Evolutionary conservation across 2,797 vertebrate species (phyloP), one percentile per base, ranked within the genome.

Genomic region (Hozukius guyotensis): DNA sequence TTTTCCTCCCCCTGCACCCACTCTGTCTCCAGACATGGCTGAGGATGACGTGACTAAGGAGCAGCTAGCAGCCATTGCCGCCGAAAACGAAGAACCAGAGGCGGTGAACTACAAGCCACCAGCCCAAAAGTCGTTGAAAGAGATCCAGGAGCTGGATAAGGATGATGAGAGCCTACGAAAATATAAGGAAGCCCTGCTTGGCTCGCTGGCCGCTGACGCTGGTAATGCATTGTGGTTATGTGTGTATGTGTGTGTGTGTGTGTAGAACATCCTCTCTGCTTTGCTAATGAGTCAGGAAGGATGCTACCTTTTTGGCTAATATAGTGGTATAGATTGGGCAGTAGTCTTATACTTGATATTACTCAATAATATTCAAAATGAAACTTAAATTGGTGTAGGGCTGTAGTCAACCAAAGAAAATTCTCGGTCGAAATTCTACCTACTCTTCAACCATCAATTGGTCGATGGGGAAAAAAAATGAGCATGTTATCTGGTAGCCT

Each of bases 161-260:
- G 97, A 99, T 0, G 98, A 99, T 0, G 98, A 99, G 92, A 99
- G 99, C 76, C 94, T 99, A 81, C 96, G 97, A 90, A 99, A 99
- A 93, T 99, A 99, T 91, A 99, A 99, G 93, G 97, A 99, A 90
- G 94, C 97, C 0, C 94, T 99, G 87, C 96, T 99, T 1, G 99
- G 98, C 6, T n/a, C 94, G 3, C 88, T 88, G 0, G 4, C 88
- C 0, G 24, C 95, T 20, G 85, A 88, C 0, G 42, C 87, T 8
- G 98, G 98, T 99, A 84, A 90, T 52, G n/a, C 18, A 8, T 4
- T 29, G 22, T 52, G 20, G 34, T 22, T 73, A 11, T 20, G 12
- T 27, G 29, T 13, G 34, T 16, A 32, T 5, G 22, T 72, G 36
- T 60, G 53, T 34, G 31, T 29, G 32, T 46, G 29, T 34, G 18